A percentile compares a stretch with the other conserved stretches of the same genome.
These are phyloP conservation scores for Nebria brevicollis DNA, from an alignment of 2,888 invertebrate species.

Conservation along the genomic window DNA sequence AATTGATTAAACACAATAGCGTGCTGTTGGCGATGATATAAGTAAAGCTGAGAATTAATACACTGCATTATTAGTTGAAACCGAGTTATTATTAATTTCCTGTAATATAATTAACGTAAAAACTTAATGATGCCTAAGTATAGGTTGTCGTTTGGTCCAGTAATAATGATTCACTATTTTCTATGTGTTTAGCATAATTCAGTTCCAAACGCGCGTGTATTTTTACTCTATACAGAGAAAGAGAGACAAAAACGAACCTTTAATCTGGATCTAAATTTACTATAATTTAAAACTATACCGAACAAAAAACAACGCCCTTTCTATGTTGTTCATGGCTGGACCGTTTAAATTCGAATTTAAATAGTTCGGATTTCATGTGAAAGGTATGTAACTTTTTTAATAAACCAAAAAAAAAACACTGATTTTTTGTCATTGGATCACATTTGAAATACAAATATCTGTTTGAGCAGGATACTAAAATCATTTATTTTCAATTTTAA, in stretches of 20 bases:
- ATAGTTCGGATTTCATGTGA: slow-evolving; percentile 8
- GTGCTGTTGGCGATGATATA: neutral
- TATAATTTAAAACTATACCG: slow-evolving; percentile 35
- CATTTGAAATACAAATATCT: no score
- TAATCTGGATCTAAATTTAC: slow-evolving; percentile 35
- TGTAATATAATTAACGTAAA: slow-evolving; percentile 46
- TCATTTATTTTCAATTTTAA: no score
- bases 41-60: slow-evolving; percentile 1
- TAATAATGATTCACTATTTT: slow-evolving; percentile 44
- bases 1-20: neutral
- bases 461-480: no score
- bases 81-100: slow-evolving; percentile 42
- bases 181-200: slow-evolving; percentile 45
- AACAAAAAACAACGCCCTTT: slow-evolving; percentile 3
- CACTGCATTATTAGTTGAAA: neutral
- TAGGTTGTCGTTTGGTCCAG: slow-evolving; percentile 39
- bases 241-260: slow-evolving; percentile 14
- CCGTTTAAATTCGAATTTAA: slow-evolving; percentile 17
- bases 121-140: slow-evolving; percentile 46
- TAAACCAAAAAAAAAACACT: neutral
- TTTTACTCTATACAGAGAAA: slow-evolving; percentile 23
- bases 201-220: slow-evolving; percentile 15
- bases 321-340: neutral
- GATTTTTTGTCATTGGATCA: neutral
- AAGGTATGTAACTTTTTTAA: neutral